Conservation (phyloP, 2,113 vertebrate species). For the Gambusia affinis region DNA sequence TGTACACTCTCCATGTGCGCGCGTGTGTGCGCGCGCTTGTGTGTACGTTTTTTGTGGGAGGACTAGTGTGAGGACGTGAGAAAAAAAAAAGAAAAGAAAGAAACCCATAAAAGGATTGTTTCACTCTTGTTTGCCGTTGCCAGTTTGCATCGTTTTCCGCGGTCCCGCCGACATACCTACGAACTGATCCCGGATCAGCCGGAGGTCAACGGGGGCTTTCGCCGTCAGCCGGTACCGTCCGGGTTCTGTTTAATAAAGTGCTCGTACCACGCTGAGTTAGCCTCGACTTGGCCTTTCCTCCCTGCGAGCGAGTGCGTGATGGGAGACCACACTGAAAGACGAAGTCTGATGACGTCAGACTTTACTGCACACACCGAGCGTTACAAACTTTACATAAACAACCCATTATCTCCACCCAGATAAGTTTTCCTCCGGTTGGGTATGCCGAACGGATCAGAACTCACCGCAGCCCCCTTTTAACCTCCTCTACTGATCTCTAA, state of each 20-base stretch:
- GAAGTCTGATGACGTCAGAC: slow-evolving; percentile 45
- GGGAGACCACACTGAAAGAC: slow-evolving; percentile 62
- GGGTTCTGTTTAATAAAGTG: slow-evolving; percentile 59
- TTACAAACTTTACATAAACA: slow-evolving; percentile 65
- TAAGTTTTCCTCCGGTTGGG: slow-evolving; percentile 26
- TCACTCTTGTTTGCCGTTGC: slow-evolving; percentile 41
- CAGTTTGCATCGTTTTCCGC: slow-evolving; percentile 17
- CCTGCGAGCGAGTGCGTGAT: slow-evolving; percentile 55
- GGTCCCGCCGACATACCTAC: slow-evolving; percentile 40
- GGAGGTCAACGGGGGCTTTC: slow-evolving; percentile 57
- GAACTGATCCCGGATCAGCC: slow-evolving; percentile 45
- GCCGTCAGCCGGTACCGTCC: slow-evolving; percentile 36
- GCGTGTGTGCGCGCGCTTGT: slow-evolving; percentile 9
- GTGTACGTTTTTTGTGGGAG: slow-evolving; percentile 11
- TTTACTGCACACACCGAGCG: slow-evolving; percentile 55
- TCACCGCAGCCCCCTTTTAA: slow-evolving; percentile 5
- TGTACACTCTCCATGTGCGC: slow-evolving; percentile 37
- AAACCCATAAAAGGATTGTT: slow-evolving; percentile 47
- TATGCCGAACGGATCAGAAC: slow-evolving; percentile 15
- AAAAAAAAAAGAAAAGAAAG: slow-evolving; percentile 29
- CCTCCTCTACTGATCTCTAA: slow-evolving; percentile 19
- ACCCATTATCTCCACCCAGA: slow-evolving; percentile 59
- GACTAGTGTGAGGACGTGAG: slow-evolving; percentile 37
- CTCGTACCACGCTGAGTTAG: slow-evolving; percentile 66
- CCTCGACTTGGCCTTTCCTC: slow-evolving; percentile 57